phyloP scores from a whole-genome alignment of 2,797 vertebrate genomes.

The Cottoperca gobio region DNA sequence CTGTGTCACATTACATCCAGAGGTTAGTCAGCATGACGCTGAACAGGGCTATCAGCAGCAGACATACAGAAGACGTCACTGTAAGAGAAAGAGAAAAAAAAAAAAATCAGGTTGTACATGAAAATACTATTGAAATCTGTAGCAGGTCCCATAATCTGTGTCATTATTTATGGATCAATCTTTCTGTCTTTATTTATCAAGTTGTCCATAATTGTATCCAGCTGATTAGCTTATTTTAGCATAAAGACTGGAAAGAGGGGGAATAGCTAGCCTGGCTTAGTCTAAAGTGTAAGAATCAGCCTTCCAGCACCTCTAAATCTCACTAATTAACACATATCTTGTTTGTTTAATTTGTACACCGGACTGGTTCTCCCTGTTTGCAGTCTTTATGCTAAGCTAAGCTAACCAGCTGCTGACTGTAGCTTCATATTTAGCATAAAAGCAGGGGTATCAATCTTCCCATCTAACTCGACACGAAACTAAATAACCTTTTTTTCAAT shows the following conservation, averaged over 20 bases:
- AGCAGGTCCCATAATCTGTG: neutral
- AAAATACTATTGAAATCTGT: neutral
- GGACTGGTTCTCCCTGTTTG: neutral
- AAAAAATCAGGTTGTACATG: neutral
- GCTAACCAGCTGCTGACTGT: no score
- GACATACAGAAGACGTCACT: conserved; percentile 68
- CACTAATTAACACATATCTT: neutral
- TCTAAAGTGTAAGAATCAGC: neutral
- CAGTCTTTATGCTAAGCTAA: no score
- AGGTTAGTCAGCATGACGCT: conserved; percentile 59
- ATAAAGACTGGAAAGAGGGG: neutral
- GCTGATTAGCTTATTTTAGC: neutral
- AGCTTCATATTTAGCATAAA: neutral
- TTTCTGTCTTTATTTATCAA: neutral
- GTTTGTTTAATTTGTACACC: neutral
- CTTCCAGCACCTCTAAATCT: neutral
- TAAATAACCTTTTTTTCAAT: no score
- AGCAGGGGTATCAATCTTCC: neutral
- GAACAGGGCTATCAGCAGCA: conserved; percentile 67
- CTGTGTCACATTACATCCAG: conserved; percentile 41
- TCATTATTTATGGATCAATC: neutral
- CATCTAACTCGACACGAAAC: neutral
- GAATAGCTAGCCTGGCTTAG: neutral
- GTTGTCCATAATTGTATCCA: neutral
- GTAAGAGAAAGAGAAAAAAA: conserved; percentile 4